phyloP scores from a whole-genome alignment of 92 coral and sea anemone species.

The Phenganax subtilis region DNA sequence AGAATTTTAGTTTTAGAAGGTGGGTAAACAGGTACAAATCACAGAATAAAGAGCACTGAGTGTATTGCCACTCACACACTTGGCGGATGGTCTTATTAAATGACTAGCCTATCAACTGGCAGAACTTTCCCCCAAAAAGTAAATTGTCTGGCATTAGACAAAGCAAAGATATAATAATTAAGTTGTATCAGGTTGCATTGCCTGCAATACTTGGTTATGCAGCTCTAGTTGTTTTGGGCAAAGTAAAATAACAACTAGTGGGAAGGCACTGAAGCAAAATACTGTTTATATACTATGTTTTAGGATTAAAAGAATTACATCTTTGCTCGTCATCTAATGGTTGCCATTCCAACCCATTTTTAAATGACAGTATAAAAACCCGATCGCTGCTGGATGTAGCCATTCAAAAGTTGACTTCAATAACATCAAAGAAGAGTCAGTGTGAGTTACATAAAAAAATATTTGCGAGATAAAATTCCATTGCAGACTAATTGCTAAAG shows the following conservation, averaged over 20 bases:
- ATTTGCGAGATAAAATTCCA: not conserved
- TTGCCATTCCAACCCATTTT: slow-evolving; percentile 68
- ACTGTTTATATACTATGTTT: not conserved
- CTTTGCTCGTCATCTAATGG: slow-evolving; percentile 51
- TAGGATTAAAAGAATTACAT: slow-evolving; percentile 70
- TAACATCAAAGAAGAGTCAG: slow-evolving; percentile 76
- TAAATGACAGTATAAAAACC: slow-evolving; percentile 57
- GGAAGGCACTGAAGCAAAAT: not conserved
- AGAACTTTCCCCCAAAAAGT: no score
- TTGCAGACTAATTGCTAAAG: not conserved
- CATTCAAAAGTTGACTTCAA: slow-evolving; percentile 67
- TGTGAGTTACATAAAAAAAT: slow-evolving; percentile 58
- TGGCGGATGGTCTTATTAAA: no score
- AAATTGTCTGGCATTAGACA: no score
- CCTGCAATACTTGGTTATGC: no score
- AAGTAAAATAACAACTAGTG: no score
- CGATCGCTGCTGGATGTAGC: slow-evolving; percentile 77
- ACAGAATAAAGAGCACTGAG: no score
- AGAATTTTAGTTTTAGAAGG: slow-evolving; percentile 80
- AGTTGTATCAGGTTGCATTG: no score
- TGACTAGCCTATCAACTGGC: no score
- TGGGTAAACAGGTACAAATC: no score
- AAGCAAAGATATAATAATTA: no score
- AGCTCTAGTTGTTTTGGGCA: no score
- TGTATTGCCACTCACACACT: no score